Evolutionary conservation across 2,113 vertebrate species (phyloP).

Genomic region (Ovis aries): DNA sequence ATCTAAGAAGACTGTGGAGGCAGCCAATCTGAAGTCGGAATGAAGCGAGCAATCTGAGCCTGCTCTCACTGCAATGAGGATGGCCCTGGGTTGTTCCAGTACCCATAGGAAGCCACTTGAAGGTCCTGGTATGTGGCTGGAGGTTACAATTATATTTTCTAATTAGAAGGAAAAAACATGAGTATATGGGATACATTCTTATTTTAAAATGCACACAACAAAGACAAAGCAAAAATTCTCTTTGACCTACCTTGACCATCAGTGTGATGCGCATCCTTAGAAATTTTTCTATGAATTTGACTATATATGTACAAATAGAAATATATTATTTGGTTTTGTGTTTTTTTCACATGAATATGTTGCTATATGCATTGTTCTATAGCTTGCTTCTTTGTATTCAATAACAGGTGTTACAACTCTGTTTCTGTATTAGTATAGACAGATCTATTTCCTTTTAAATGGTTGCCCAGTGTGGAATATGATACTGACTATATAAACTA

Average conservation of each 20-base stretch:
- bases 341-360: neutral
- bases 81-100: neutral
- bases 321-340: neutral
- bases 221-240: neutral
- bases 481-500: neutral
- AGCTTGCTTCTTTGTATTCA: neutral
- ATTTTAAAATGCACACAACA: neutral
- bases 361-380: neutral
- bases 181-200: neutral
- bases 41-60: neutral
- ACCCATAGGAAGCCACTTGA: neutral
- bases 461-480: neutral
- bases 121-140: neutral
- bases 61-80: neutral
- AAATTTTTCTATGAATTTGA: neutral
- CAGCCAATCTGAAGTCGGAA: neutral
- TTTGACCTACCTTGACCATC: neutral
- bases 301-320: neutral
- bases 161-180: constrained; percentile 2
- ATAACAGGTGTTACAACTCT: neutral
- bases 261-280: neutral
- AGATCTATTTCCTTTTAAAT: neutral
- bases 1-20: neutral
- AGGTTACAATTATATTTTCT: neutral
- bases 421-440: neutral